phyloP scores from a whole-genome alignment of 2,888 invertebrate genomes.

The Tortrix viridana region DNA sequence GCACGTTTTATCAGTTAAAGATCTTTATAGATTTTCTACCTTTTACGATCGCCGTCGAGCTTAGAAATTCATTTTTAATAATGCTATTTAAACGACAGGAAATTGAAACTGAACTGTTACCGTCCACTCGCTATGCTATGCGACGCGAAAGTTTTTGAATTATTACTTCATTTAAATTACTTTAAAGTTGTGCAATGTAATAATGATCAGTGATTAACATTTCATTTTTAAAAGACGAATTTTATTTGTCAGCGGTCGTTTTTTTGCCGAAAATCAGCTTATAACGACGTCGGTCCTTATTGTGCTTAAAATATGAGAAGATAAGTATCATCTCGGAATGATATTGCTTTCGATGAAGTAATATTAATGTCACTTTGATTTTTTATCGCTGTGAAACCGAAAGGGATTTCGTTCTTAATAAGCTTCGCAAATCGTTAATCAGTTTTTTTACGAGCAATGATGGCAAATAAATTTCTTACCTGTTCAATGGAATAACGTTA shows the following conservation, averaged over 20 bases:
- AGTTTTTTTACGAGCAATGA: slow-evolving; percentile 65
- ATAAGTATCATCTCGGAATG: slow-evolving; percentile 56
- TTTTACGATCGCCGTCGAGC: slow-evolving; percentile 42
- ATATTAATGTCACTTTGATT: slow-evolving; percentile 70
- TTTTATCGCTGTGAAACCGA: slow-evolving; percentile 67
- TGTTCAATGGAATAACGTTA: slow-evolving; percentile 45
- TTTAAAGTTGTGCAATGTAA: too few relatives aligned
- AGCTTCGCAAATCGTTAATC: slow-evolving; percentile 66
- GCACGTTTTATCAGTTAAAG: slow-evolving; percentile 47
- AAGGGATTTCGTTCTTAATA: slow-evolving; percentile 66
- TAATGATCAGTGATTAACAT: background rate
- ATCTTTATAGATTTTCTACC: slow-evolving; percentile 46
- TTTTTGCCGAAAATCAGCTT: slow-evolving; percentile 3
- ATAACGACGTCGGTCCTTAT: slow-evolving; percentile 37
- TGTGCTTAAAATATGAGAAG: slow-evolving; percentile 49
- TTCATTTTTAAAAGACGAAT: slow-evolving; percentile 1
- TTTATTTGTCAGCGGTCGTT: background rate
- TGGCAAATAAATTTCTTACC: slow-evolving; percentile 68
- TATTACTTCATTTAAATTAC: background rate
- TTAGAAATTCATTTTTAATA: slow-evolving; percentile 18
- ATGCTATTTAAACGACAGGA: slow-evolving; percentile 28
- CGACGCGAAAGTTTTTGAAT: background rate
- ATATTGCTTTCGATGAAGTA: slow-evolving; percentile 56
- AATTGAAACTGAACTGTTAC: slow-evolving; percentile 12
- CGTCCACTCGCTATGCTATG: slow-evolving; percentile 9